Percentiles rank a stretch among this genome's conserved stretches.
These are phyloP conservation scores for Hesperophylax magnus DNA, from an alignment of 1,140 invertebrate species.

Conservation along the genomic window DNA sequence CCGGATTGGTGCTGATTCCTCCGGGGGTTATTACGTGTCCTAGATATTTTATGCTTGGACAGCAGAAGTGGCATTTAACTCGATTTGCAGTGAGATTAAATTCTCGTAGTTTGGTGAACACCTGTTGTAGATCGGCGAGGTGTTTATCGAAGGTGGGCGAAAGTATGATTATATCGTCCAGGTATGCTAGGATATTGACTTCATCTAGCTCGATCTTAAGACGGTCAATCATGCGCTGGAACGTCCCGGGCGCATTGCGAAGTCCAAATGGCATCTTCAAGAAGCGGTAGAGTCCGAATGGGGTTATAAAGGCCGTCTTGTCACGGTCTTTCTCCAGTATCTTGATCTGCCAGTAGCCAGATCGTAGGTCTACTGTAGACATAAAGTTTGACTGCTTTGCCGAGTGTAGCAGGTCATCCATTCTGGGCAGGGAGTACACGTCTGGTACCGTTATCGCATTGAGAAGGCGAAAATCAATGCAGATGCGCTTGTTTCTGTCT, in stretches of 20 bases:
- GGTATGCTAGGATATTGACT: constrained; percentile 61
- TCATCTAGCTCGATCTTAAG: constrained; percentile 54
- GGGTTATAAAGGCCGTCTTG: constrained; percentile 65
- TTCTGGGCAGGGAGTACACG: constrained; percentile 63
- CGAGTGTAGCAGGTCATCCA: constrained; percentile 64
- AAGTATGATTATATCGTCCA: constrained; percentile 65
- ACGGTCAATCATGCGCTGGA: constrained; percentile 62
- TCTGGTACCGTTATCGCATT: constrained; percentile 62
- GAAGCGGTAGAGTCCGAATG: constrained; percentile 63
- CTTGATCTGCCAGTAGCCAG: constrained; percentile 62
- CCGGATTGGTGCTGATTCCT: constrained; percentile 61
- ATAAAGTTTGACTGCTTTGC: constrained; percentile 60
- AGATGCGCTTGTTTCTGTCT: constrained; percentile 59
- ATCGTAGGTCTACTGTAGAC: constrained; percentile 61
- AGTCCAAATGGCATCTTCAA: constrained; percentile 67
- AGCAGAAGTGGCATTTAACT: constrained; percentile 65
- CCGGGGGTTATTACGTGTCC: constrained; percentile 62
- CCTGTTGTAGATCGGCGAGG: constrained; percentile 60
- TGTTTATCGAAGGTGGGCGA: constrained; percentile 62
- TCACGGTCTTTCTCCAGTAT: constrained; percentile 58
- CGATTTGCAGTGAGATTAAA: constrained; percentile 61
- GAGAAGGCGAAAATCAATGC: constrained; percentile 62
- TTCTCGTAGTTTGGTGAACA: constrained; percentile 55
- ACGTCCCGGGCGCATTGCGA: constrained; percentile 61
- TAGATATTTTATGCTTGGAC: constrained; percentile 58